These are phyloP conservation scores for Clinocottus analis DNA, from an alignment of 2,113 vertebrate species.

Conservation along the genomic window DNA sequence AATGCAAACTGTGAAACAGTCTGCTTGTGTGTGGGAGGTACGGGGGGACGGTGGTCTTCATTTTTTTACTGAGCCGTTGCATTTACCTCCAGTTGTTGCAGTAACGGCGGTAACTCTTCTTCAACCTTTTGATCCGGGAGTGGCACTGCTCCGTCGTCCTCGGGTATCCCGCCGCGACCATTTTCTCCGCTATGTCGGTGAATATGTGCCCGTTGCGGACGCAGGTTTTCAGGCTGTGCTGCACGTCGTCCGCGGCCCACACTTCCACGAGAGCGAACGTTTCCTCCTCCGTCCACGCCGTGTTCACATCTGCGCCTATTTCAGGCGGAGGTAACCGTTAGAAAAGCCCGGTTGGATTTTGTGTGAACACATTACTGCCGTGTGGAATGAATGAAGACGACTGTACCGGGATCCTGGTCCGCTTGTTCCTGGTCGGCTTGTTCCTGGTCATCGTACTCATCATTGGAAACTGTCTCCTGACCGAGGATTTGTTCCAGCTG, in stretches of 20 bases:
- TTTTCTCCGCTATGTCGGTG: slow-evolving; percentile 61
- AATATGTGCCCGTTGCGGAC: slow-evolving; percentile 76
- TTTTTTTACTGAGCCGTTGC: not conserved
- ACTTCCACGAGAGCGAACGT: slow-evolving; percentile 70
- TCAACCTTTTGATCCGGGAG: slow-evolving; percentile 70
- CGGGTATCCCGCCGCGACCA: slow-evolving; percentile 59
- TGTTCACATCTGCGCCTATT: slow-evolving; percentile 42
- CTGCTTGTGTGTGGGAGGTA: not conserved
- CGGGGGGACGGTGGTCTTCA: not conserved
- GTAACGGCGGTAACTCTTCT: slow-evolving; percentile 74
- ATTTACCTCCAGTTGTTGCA: slow-evolving; percentile 70
- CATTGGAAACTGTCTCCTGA: slow-evolving; percentile 59
- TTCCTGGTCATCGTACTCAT: slow-evolving; percentile 66
- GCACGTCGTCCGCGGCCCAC: slow-evolving; percentile 75
- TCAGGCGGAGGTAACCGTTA: accelerated
- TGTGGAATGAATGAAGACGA: not conserved
- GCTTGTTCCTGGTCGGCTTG: slow-evolving; percentile 54
- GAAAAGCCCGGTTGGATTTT: not conserved
- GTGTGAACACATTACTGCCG: not conserved
- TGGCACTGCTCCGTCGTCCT: slow-evolving; percentile 77
- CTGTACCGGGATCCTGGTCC: slow-evolving; percentile 56
- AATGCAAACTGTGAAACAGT: not conserved
- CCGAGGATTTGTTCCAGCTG: slow-evolving; percentile 75
- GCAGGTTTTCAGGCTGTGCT: slow-evolving; percentile 72
- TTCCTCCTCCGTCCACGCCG: slow-evolving; percentile 74